A percentile compares a stretch with the other conserved stretches of the same genome.
These are phyloP conservation scores for Muscicapa striata DNA, from an alignment of 2,797 vertebrate genomes.

Conservation along the genomic window DNA sequence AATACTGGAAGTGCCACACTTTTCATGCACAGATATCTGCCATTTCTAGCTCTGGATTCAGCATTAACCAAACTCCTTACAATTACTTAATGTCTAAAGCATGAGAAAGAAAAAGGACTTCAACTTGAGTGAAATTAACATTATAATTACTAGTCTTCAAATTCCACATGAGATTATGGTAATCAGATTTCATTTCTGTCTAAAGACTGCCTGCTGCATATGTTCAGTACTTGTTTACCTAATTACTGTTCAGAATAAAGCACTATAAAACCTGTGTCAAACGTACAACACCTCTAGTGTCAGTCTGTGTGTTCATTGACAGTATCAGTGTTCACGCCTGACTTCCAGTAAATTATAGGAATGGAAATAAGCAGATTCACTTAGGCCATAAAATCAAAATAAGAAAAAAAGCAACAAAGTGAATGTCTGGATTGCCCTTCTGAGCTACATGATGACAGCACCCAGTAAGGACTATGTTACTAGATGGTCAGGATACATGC, in stretches of 20 bases:
- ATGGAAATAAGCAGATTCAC: not conserved
- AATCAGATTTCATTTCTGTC: slow-evolving; percentile 45
- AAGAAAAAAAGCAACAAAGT: not conserved
- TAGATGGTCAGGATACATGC: not conserved
- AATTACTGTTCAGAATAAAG: slow-evolving; percentile 71
- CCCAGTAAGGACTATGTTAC: not conserved
- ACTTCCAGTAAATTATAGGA: not conserved
- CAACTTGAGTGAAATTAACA: not conserved
- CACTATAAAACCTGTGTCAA: slow-evolving; percentile 19
- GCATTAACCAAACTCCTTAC: not conserved
- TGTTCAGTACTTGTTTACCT: slow-evolving; percentile 55
- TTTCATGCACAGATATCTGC: not conserved
- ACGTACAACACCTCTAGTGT: not conserved
- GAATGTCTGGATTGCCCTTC: not conserved
- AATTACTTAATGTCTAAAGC: not conserved
- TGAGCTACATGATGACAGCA: not conserved
- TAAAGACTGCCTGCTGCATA: slow-evolving; percentile 47
- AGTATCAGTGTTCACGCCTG: not conserved
- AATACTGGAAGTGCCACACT: not conserved
- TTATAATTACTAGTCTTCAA: slow-evolving; percentile 21
- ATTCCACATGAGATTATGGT: not conserved
- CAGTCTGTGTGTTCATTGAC: not conserved
- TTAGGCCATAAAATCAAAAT: not conserved
- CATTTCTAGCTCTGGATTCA: slow-evolving; percentile 17
- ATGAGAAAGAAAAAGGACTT: slow-evolving; percentile 11